These are phyloP conservation scores for Laspeyria flexula DNA, from an alignment of 2,888 invertebrate species.

Conservation along the genomic window DNA sequence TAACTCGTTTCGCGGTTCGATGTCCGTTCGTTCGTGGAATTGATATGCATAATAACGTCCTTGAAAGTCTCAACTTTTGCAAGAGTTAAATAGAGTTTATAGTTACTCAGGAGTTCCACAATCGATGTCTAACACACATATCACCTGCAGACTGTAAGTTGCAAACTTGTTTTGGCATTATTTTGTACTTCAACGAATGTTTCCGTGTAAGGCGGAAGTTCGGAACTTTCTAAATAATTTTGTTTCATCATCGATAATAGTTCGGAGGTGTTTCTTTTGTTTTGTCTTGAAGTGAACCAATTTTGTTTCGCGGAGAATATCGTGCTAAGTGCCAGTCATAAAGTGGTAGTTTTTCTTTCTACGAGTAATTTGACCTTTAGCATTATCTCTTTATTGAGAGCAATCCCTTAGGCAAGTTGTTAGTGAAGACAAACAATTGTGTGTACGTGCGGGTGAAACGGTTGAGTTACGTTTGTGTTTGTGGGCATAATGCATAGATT, in stretches of 20 bases:
- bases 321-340: slow-evolving; percentile 63
- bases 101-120: slow-evolving; percentile 51
- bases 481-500: slow-evolving; percentile 6
- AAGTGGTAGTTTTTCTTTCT: slow-evolving; percentile 56
- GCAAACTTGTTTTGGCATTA: slow-evolving; percentile 64
- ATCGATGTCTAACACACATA: slow-evolving; percentile 54
- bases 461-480: slow-evolving; percentile 26
- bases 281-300: slow-evolving; percentile 50
- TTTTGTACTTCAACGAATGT: slow-evolving; percentile 46
- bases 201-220: slow-evolving; percentile 50
- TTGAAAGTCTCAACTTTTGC: slow-evolving; percentile 70
- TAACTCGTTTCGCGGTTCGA: slow-evolving; percentile 85
- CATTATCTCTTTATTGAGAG: slow-evolving; percentile 55
- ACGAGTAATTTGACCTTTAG: slow-evolving; percentile 71
- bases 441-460: slow-evolving; percentile 41
- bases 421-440: slow-evolving; percentile 53
- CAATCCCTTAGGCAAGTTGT: slow-evolving; percentile 56
- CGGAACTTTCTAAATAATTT: slow-evolving; percentile 64
- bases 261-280: slow-evolving; percentile 49
- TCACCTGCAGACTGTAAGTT: slow-evolving; percentile 65
- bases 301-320: slow-evolving; percentile 62
- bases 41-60: slow-evolving; percentile 82
- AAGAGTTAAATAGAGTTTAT: slow-evolving; percentile 62
- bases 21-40: slow-evolving; percentile 81
- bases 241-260: slow-evolving; percentile 55